phyloP scores from a whole-genome alignment of 2,113 vertebrate genomes.

The Sceloporus tristichus region DNA sequence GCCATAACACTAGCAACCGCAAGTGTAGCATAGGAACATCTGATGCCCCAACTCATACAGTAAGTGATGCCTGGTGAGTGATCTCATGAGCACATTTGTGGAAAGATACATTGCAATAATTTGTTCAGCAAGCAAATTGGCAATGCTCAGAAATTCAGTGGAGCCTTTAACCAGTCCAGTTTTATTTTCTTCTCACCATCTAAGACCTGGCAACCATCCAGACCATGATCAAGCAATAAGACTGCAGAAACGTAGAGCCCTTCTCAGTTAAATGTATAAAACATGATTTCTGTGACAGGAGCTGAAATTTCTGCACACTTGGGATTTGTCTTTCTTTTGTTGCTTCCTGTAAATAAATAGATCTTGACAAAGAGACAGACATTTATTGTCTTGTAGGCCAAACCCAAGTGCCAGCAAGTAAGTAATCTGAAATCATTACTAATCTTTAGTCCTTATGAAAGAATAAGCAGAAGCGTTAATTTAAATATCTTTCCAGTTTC shows the following conservation, averaged over 20 bases:
- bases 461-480: slow-evolving; percentile 75
- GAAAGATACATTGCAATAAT: background rate
- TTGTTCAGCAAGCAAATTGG: background rate
- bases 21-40: background rate
- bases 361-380: slow-evolving; percentile 59
- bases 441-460: slow-evolving; percentile 75
- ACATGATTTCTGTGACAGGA: slow-evolving; percentile 11
- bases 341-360: slow-evolving; percentile 58
- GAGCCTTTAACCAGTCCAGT: slow-evolving; percentile 29
- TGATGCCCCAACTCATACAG: background rate
- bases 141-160: slow-evolving; percentile 24
- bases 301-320: slow-evolving; percentile 29
- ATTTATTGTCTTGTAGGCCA: slow-evolving; percentile 62
- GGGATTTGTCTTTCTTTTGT: slow-evolving; percentile 38
- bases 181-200: slow-evolving; percentile 17
- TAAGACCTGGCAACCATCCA: slow-evolving; percentile 25
- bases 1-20: background rate
- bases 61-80: background rate
- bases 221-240: slow-evolving; percentile 16
- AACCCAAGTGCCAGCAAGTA: slow-evolving; percentile 65
- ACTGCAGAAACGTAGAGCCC: background rate
- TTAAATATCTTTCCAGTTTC: slow-evolving; percentile 84
- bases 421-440: slow-evolving; percentile 75
- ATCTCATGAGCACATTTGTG: background rate
- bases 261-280: slow-evolving; percentile 37